A percentile compares a stretch with the other conserved stretches of the same genome.
Evolutionary conservation across 2,888 invertebrate species (phyloP).

Genomic region (Eupithecia insigniata): DNA sequence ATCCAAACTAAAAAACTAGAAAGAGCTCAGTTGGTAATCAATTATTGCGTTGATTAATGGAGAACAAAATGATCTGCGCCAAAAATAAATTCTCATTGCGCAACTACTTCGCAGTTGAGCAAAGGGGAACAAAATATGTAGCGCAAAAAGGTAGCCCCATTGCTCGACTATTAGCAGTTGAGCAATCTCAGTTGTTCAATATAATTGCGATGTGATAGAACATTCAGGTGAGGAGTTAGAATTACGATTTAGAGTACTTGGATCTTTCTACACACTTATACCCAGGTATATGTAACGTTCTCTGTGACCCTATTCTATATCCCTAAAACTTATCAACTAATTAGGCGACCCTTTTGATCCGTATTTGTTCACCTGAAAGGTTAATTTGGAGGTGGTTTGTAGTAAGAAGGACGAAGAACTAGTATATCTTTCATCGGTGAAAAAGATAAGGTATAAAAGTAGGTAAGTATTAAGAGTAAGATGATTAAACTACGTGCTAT

Average conservation of each 20-base stretch:
- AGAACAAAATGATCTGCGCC: too few relatives aligned
- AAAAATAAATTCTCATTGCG: too few relatives aligned
- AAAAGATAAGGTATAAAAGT: background rate
- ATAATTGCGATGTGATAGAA: background rate
- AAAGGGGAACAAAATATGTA: too few relatives aligned
- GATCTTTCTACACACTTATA: background rate
- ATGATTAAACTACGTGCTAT: background rate
- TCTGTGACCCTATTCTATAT: background rate
- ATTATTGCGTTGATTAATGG: too few relatives aligned
- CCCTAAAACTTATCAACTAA: conserved; percentile 2
- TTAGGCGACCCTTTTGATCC: conserved; percentile 10
- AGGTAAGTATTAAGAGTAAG: too few relatives aligned
- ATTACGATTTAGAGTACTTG: background rate
- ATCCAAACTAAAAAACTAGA: too few relatives aligned
- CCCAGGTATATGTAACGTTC: background rate
- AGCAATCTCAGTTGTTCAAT: too few relatives aligned
- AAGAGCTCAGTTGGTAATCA: too few relatives aligned
- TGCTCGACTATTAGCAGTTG: too few relatives aligned
- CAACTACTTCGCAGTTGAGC: too few relatives aligned
- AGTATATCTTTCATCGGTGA: background rate
- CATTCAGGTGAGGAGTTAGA: background rate
- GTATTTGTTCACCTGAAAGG: background rate
- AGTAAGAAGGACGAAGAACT: background rate
- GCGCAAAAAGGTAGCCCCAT: too few relatives aligned
- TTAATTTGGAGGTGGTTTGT: background rate